Evolutionary conservation across 2,113 vertebrate species (phyloP).

Genomic region (Tapirus terrestris): DNA sequence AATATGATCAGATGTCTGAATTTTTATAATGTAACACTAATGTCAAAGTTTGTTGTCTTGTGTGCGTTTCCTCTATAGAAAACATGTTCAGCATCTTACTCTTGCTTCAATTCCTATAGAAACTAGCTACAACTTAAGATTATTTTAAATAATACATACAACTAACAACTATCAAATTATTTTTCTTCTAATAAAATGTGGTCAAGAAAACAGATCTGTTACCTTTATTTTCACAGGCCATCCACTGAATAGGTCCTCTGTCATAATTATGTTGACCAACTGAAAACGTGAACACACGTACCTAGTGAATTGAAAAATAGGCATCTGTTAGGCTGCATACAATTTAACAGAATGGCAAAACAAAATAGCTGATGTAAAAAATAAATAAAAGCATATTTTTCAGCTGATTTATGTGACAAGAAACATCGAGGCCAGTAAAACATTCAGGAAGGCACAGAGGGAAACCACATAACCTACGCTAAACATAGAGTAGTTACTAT

Average conservation of each 20-base stretch:
- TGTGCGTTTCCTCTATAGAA: not conserved
- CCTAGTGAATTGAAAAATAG: constrained; percentile 84
- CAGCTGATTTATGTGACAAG: not conserved
- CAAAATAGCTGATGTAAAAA: not conserved
- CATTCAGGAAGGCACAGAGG: not conserved
- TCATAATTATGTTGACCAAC: constrained; percentile 99
- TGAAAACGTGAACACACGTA: constrained; percentile 98
- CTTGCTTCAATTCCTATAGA: not conserved
- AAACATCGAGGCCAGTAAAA: not conserved
- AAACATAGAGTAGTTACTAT: not conserved
- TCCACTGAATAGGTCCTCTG: constrained; percentile 98
- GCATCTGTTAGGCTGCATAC: not conserved
- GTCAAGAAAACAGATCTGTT: not conserved
- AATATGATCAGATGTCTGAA: not conserved
- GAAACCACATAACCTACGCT: not conserved
- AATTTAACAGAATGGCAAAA: not conserved
- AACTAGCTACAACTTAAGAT: not conserved
- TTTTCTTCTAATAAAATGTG: not conserved
- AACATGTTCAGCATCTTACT: not conserved
- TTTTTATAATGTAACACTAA: not conserved
- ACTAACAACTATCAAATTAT: not conserved
- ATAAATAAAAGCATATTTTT: not conserved
- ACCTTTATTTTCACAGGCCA: constrained; percentile 99
- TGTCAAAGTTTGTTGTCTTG: not conserved
- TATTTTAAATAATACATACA: not conserved